Evolutionary conservation across 2,113 vertebrate species (phyloP).

Genomic region (Chaetodon trifascialis): DNA sequence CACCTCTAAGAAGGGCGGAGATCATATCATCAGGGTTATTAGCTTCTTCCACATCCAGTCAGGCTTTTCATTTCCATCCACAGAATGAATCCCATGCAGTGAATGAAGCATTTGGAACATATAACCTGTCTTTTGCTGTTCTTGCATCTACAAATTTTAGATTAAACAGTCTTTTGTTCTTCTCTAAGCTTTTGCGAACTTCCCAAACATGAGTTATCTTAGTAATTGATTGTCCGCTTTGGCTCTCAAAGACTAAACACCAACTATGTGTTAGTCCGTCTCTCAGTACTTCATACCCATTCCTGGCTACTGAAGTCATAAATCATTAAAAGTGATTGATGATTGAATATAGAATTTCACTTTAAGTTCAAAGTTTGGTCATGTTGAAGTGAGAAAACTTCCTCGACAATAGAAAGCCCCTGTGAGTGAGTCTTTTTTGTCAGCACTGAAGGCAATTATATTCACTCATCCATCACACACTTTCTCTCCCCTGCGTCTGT

Average conservation of each 20-base stretch:
- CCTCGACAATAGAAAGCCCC: not conserved
- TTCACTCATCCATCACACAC: conserved; percentile 57
- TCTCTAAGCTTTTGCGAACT: too few relatives aligned
- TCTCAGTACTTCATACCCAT: not conserved
- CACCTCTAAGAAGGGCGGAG: not conserved
- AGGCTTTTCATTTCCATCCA: not conserved
- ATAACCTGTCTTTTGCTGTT: not conserved
- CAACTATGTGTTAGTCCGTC: not conserved
- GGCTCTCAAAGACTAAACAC: too few relatives aligned
- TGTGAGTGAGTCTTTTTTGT: conserved; percentile 38
- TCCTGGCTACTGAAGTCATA: too few relatives aligned
- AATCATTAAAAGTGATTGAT: not conserved
- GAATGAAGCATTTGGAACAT: not conserved
- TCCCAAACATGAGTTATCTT: too few relatives aligned
- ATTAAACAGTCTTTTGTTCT: not conserved
- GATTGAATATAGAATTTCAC: not conserved
- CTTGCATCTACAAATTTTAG: too few relatives aligned
- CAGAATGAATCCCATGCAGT: not conserved
- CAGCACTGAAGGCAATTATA: conserved; percentile 42
- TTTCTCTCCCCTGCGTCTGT: conserved; percentile 52
- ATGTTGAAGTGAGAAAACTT: conserved; percentile 18
- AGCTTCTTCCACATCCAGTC: not conserved
- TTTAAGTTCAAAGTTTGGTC: conserved; percentile 19
- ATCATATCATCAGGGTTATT: not conserved
- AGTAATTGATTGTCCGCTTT: too few relatives aligned